Evolutionary conservation across 2,797 vertebrate genomes (phyloP).

Genomic region (Sarcoramphus papa): DNA sequence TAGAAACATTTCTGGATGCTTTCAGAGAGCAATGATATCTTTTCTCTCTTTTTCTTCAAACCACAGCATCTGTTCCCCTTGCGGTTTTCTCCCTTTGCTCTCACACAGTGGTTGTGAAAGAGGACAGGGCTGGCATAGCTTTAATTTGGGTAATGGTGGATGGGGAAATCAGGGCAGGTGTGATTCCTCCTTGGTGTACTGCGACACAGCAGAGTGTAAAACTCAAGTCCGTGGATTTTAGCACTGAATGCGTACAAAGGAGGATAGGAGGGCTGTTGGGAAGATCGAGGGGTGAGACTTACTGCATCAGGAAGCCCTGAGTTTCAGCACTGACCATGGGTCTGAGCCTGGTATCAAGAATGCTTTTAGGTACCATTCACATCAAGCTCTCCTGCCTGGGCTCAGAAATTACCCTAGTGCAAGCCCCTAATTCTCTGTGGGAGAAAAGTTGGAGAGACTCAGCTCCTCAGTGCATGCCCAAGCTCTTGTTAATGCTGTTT

Average conservation of each 20-base stretch:
- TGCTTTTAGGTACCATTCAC: neutral
- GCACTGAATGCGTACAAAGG: neutral
- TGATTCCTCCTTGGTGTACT: neutral
- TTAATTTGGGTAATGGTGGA: conserved; percentile 53
- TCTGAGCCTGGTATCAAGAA: neutral
- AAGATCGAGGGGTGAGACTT: neutral
- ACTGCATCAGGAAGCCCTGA: neutral
- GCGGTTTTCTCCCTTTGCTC: conserved; percentile 21
- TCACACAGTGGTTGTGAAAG: neutral
- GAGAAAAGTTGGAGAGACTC: neutral
- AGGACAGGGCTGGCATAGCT: neutral
- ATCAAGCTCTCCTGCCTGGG: neutral
- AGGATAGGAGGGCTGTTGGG: neutral
- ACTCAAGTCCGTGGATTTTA: neutral
- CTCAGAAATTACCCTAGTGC: neutral
- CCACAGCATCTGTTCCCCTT: conserved; percentile 50
- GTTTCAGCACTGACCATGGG: neutral
- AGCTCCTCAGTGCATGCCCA: neutral
- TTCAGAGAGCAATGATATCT: conserved; percentile 41
- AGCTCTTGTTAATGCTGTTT: neutral
- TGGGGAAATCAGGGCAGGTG: conserved; percentile 49
- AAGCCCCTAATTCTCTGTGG: neutral
- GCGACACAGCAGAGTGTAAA: neutral
- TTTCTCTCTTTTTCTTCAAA: conserved; percentile 35
- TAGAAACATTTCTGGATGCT: conserved; percentile 47